A percentile compares a stretch with the other conserved stretches of the same genome.
Evolutionary conservation across 2,797 vertebrate species (phyloP).

Genomic region (Mormyrus hasselquistii): DNA sequence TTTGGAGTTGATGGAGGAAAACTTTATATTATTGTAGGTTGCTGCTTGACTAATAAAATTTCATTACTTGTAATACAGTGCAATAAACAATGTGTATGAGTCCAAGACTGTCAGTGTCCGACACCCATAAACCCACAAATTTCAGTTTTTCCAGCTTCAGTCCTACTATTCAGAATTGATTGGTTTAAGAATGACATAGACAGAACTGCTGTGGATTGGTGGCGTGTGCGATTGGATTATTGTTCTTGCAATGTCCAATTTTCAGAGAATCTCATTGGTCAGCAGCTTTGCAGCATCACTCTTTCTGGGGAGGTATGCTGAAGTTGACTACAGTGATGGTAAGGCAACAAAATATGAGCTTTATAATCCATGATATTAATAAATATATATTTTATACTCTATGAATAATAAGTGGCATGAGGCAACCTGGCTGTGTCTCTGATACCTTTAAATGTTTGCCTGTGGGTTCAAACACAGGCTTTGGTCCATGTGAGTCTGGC

Average conservation of each 20-base stretch:
- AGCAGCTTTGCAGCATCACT: constrained; percentile 90
- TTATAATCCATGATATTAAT: background rate
- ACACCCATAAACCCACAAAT: background rate
- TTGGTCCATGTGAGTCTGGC: background rate
- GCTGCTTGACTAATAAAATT: background rate
- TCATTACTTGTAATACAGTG: background rate
- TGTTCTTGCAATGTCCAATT: background rate
- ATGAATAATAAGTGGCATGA: background rate
- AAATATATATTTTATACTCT: background rate
- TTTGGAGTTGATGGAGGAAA: background rate
- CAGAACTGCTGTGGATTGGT: background rate
- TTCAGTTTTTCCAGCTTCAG: background rate
- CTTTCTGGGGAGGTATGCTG: constrained; percentile 76
- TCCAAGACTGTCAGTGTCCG: background rate
- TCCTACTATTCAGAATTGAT: background rate
- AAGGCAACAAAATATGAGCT: background rate
- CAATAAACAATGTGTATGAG: background rate
- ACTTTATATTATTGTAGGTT: background rate
- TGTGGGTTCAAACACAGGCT: background rate
- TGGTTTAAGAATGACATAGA: background rate
- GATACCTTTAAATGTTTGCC: background rate
- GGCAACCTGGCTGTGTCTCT: background rate
- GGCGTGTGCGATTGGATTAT: background rate
- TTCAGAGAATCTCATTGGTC: constrained; percentile 89
- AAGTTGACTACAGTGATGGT: constrained; percentile 86